These are phyloP conservation scores for Phlogophora meticulosa DNA, from an alignment of 2,888 invertebrate species.

Conservation along the genomic window DNA sequence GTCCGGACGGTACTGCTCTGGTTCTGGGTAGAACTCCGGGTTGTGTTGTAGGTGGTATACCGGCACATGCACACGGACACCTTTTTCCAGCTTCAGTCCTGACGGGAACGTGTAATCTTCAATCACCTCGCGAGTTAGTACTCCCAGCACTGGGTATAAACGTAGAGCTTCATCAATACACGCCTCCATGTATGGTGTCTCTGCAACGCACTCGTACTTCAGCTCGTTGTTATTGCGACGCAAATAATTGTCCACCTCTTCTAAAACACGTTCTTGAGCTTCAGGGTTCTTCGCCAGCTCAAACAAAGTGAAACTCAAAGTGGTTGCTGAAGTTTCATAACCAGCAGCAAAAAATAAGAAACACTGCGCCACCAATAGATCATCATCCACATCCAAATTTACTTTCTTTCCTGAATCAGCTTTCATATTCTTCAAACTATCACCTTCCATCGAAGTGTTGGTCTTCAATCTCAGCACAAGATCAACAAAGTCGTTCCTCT, in stretches of 20 bases:
- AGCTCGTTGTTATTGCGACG: conserved; percentile 68
- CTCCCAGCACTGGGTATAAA: conserved; percentile 77
- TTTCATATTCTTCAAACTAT: conserved; percentile 73
- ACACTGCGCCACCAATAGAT: conserved; percentile 89
- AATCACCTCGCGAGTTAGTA: conserved; percentile 77
- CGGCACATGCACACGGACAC: conserved; percentile 79
- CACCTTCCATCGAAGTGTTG: conserved; percentile 71
- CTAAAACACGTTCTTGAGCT: conserved; percentile 66
- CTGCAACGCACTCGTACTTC: conserved; percentile 71
- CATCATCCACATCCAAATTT: conserved; percentile 76
- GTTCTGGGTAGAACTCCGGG: conserved; percentile 78
- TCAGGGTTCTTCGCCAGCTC: conserved; percentile 76
- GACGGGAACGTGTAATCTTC: conserved; percentile 78
- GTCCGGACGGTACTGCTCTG: conserved; percentile 78
- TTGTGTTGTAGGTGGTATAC: conserved; percentile 77
- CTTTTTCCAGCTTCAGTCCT: conserved; percentile 76
- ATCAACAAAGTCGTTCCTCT: conserved; percentile 79
- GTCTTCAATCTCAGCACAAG: conserved; percentile 74
- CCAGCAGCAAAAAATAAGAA: conserved; percentile 86
- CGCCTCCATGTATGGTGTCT: conserved; percentile 74
- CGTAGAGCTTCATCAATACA: conserved; percentile 77
- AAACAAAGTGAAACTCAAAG: conserved; percentile 70
- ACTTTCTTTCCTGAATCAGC: conserved; percentile 65
- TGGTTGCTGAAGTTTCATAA: conserved; percentile 77
- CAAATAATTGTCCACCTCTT: conserved; percentile 75